Evolutionary conservation across 2,888 invertebrate genomes (phyloP), one percentile per base, ranked within the genome.

Genomic region (Drosophila koepferae): DNA sequence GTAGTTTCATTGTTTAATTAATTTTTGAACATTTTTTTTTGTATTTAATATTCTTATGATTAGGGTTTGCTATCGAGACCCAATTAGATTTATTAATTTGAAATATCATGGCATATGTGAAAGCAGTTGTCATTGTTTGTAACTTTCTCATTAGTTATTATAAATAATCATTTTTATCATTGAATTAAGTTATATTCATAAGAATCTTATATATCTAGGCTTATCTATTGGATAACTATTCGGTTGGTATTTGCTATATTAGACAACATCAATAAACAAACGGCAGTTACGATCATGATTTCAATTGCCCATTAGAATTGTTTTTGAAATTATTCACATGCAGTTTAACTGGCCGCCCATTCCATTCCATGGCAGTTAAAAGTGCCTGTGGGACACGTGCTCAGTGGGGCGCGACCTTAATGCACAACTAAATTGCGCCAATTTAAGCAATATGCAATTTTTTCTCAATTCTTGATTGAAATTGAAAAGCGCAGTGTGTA

Each of bases 401-500:
- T 38, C 72, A 40, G 53, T 43, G 68, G 60, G 55, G 55, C 64
- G 38, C 51, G 53, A 61, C 56, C 44, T 18, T 23, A 28, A 63
- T 41, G 46, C 7, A 34, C 23, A 56, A 55, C 36, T 9, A 68
- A 76, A 71, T 71, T 76, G 77, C 58, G 48, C 16, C 63, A 76
- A 80, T 76, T 76, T 64, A 38, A 66, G 46, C 55, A 71, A 70
- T 61, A 43, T 70, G 62, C 55, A 66, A 77, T 68, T 51, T 70
- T 66, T 64, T 31, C 16, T 51, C 55, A 65, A 66, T 67, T 59
- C 18, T 63, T 65, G 82, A 72, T 74, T 53, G 71, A 66, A 89
- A 89, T 89, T 86, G 82, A 79, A 79, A 71, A 63, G 56, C 63
- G 59, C 55, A 64, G 34, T 34, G 16, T 3, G 46, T 14, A 20